These are phyloP conservation scores for Anguilla anguilla DNA, from an alignment of 2,797 vertebrate species.

Conservation along the genomic window DNA sequence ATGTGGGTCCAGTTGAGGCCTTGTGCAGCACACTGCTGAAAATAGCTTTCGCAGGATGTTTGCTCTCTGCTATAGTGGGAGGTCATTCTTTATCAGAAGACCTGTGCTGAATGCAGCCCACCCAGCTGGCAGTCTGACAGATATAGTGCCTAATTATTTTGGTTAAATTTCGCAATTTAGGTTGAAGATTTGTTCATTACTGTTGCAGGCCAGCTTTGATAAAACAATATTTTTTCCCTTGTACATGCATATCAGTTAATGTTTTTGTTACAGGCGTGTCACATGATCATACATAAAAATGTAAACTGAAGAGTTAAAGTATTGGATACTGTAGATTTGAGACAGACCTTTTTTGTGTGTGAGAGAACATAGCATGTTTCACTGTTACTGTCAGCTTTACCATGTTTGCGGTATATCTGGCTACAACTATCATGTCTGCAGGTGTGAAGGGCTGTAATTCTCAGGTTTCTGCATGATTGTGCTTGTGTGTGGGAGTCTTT, in stretches of 20 bases:
- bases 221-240: not conserved
- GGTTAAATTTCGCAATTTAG: not conserved
- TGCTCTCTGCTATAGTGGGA: not conserved
- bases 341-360: not conserved
- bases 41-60: not conserved
- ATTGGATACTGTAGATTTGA: not conserved
- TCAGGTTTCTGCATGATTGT: not conserved
- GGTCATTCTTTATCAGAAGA: not conserved
- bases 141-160: not conserved
- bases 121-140: not conserved
- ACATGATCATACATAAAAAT: not conserved
- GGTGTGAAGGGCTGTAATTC: not conserved
- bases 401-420: not conserved
- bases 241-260: not conserved
- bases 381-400: not conserved
- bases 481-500: slow-evolving; percentile 7
- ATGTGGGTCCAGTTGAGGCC: not conserved
- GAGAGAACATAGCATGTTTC: not conserved
- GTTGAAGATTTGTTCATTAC: not conserved
- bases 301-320: not conserved
- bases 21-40: not conserved
- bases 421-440: not conserved
- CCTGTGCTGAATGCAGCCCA: not conserved
- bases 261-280: not conserved
- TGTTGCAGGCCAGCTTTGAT: not conserved